Evolutionary conservation across 2,113 vertebrate genomes (phyloP).

Genomic region (Okapia johnstoni): DNA sequence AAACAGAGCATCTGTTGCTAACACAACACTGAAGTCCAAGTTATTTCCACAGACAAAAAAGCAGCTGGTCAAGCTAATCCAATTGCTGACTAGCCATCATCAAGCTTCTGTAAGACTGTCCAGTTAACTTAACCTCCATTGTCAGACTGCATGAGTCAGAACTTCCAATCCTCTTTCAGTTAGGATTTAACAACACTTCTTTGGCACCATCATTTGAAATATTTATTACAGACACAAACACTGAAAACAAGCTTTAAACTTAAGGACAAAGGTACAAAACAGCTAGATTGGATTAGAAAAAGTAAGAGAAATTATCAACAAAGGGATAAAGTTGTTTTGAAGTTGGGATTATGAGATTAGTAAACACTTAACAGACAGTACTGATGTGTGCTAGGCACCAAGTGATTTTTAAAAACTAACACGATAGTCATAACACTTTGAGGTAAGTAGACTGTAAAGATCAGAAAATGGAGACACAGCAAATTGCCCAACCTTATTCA

Average conservation of each 20-base stretch:
- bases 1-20: constrained; percentile 47
- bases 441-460: neutral
- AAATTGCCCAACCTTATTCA: neutral
- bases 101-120: constrained; percentile 52
- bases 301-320: neutral
- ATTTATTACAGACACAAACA: neutral
- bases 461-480: neutral
- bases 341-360: constrained; percentile 7
- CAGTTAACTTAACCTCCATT: constrained; percentile 77
- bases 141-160: constrained; percentile 67
- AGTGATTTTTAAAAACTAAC: constrained; percentile 18
- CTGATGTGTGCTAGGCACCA: neutral
- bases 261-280: neutral
- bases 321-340: neutral
- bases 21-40: constrained; percentile 46
- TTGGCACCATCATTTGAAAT: constrained; percentile 36
- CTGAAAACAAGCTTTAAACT: constrained; percentile 39
- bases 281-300: neutral
- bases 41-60: constrained; percentile 56
- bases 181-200: constrained; percentile 61
- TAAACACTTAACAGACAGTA: neutral
- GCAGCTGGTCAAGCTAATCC: constrained; percentile 67
- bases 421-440: neutral
- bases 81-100: constrained; percentile 61
- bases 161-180: constrained; percentile 70